A percentile compares a stretch with the other conserved stretches of the same genome.
Conservation (phyloP, 2,888 invertebrate species). For the Emmelina monodactyla region DNA sequence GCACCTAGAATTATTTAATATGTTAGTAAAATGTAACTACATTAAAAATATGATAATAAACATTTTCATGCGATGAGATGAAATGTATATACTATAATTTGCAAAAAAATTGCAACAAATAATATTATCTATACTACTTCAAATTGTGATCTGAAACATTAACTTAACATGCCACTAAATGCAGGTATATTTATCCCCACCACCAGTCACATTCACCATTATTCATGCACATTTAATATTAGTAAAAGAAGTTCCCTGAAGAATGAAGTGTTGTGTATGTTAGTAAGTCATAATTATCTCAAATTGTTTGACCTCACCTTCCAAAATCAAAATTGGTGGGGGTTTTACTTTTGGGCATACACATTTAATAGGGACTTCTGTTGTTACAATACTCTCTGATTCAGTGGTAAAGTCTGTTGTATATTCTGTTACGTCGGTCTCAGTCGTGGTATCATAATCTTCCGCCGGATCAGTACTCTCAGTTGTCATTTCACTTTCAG, state of each 20-base stretch:
- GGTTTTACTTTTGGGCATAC: constrained; percentile 54
- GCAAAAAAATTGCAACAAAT: too few relatives aligned
- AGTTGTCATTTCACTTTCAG: constrained; percentile 16
- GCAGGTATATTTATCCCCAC: too few relatives aligned
- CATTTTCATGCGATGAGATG: constrained; percentile 41
- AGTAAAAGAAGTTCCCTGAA: neutral
- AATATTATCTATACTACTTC: too few relatives aligned
- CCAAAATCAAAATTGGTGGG: constrained; percentile 81
- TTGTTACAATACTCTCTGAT: constrained; percentile 23
- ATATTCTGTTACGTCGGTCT: neutral
- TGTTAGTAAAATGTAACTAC: neutral
- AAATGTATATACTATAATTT: too few relatives aligned
- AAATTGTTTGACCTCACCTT: constrained; percentile 74
- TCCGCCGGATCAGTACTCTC: neutral
- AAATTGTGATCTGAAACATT: too few relatives aligned
- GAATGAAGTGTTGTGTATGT: constrained; percentile 26
- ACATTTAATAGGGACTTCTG: constrained; percentile 32
- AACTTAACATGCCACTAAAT: too few relatives aligned
- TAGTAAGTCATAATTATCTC: constrained; percentile 48
- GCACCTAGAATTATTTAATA: constrained; percentile 69
- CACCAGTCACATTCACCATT: constrained; percentile 10
- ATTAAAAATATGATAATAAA: neutral
- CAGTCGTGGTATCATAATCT: neutral
- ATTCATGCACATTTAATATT: too few relatives aligned
- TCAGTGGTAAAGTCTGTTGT: constrained; percentile 15